Percentiles rank a stretch among this genome's conserved stretches.
These are phyloP conservation scores for Drosophila trapezifrons DNA, from an alignment of 1,140 invertebrate genomes.

Conservation along the genomic window DNA sequence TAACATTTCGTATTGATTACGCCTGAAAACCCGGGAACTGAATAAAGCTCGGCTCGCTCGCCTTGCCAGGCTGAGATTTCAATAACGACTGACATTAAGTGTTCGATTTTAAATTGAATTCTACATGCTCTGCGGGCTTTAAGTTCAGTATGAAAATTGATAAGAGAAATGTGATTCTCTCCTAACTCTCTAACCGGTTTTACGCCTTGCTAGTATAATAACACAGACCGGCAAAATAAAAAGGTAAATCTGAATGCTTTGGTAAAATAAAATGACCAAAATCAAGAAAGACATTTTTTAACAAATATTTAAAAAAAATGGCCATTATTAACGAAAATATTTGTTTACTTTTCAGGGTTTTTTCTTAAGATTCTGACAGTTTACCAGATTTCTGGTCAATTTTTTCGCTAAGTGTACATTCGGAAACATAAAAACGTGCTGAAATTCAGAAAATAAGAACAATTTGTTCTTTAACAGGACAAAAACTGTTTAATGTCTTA, in stretches of 20 bases:
- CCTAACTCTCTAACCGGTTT: slow-evolving; percentile 33
- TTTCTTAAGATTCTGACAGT: no score
- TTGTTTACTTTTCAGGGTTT: no score
- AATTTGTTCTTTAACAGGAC: no score
- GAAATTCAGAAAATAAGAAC: no score
- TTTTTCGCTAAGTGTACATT: no score
- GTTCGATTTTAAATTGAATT: not conserved
- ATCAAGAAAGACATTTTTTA: no score
- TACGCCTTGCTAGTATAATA: not conserved
- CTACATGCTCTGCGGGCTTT: slow-evolving; percentile 11
- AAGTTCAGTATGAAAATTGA: slow-evolving; percentile 27
- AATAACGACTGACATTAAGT: slow-evolving; percentile 26
- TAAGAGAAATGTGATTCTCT: slow-evolving; percentile 41
- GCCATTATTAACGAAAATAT: no score
- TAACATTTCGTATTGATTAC: slow-evolving; percentile 33
- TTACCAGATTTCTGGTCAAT: no score
- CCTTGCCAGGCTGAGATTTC: slow-evolving; percentile 24
- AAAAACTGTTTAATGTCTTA: no score
- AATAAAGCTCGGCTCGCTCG: slow-evolving; percentile 14
- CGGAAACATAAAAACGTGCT: no score
- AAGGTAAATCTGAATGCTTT: not conserved
- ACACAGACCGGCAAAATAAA: not conserved
- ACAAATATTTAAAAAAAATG: no score
- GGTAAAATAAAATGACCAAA: not conserved
- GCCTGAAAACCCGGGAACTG: not conserved